phyloP scores from a whole-genome alignment of 2,888 invertebrate species.

The Leucophora obtusa region DNA sequence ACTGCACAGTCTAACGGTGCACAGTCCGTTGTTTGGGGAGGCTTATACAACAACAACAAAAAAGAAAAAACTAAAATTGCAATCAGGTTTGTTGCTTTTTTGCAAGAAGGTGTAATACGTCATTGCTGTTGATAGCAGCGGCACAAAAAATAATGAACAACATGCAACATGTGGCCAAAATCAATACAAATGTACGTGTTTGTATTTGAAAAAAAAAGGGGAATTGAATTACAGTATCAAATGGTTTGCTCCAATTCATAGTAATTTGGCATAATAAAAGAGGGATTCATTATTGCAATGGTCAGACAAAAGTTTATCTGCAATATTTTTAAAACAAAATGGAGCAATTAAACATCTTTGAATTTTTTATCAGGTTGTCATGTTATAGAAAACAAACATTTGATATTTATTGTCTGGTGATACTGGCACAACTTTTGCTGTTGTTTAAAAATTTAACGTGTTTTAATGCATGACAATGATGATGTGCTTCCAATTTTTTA shows the following conservation, averaged over 20 bases:
- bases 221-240: constrained; percentile 18
- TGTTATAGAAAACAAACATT: background rate
- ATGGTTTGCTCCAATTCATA: constrained; percentile 55
- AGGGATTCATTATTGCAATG: constrained; percentile 24
- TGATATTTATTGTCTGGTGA: background rate
- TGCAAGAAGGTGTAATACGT: constrained; percentile 48
- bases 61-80: background rate
- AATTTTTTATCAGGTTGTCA: constrained; percentile 24
- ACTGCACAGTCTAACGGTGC: constrained; percentile 47
- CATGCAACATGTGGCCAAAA: constrained; percentile 59
- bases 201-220: background rate
- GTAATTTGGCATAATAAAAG: constrained; percentile 23
- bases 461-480: constrained; percentile 2
- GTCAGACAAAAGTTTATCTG: background rate
- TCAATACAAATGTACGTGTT: constrained; percentile 29
- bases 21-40: constrained; percentile 25
- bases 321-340: background rate
- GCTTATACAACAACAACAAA: background rate
- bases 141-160: constrained; percentile 10
- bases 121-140: constrained; percentile 19
- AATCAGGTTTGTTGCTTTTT: constrained; percentile 3
- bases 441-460: background rate
- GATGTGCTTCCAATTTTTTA: constrained; percentile 13
- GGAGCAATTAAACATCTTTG: constrained; percentile 33
- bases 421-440: background rate